Conservation (phyloP, 2,113 vertebrate species). For the Pagrus major region DNA sequence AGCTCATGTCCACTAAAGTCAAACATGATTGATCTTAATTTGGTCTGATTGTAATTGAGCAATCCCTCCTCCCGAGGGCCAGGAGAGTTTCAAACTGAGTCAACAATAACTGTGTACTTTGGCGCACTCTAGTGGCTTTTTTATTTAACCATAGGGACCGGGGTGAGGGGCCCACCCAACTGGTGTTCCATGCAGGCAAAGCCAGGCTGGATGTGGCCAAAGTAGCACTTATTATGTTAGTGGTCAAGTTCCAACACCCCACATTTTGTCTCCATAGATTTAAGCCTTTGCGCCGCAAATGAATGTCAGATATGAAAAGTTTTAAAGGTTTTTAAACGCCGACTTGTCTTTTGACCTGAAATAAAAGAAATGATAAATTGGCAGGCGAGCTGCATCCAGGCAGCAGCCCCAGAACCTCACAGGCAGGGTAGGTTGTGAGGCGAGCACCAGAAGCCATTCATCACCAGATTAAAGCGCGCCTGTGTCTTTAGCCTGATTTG, state of each 20-base stretch:
- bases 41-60: conserved; percentile 61
- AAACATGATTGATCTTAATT: conserved; percentile 54
- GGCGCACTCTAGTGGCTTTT: conserved; percentile 77
- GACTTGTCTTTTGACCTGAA: conserved; percentile 72
- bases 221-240: conserved; percentile 61
- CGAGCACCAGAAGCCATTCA: conserved; percentile 63
- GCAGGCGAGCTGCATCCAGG: conserved; percentile 49
- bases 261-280: conserved; percentile 18
- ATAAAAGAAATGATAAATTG: conserved; percentile 69
- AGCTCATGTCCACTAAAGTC: conserved; percentile 33
- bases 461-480: conserved; percentile 70
- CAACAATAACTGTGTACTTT: conserved; percentile 77
- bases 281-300: conserved; percentile 26
- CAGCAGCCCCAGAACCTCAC: conserved; percentile 56
- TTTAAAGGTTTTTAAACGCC: conserved; percentile 44
- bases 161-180: conserved; percentile 65
- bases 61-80: background rate
- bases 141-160: conserved; percentile 37
- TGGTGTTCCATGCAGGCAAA: conserved; percentile 33
- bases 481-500: conserved; percentile 60
- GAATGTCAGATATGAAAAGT: conserved; percentile 53
- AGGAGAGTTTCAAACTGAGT: conserved; percentile 46
- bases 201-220: conserved; percentile 49
- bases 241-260: conserved; percentile 41
- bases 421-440: conserved; percentile 61